phyloP scores from a whole-genome alignment of 2,797 vertebrate genomes.

The Myiotriccus ornatus region DNA sequence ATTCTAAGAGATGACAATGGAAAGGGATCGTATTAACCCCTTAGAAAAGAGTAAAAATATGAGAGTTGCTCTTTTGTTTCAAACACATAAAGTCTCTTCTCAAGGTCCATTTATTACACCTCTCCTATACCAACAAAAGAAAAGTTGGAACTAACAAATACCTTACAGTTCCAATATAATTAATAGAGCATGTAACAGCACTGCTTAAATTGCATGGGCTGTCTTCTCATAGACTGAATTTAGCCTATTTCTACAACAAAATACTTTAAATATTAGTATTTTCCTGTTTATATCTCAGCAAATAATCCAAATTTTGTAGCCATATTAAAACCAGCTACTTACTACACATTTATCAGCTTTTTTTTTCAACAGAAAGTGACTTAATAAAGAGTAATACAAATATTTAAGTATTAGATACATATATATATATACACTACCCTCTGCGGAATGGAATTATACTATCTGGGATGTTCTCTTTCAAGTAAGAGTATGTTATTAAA shows the following conservation, averaged over 20 bases:
- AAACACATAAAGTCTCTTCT: neutral
- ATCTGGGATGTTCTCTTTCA: neutral
- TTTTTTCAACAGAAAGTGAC: neutral
- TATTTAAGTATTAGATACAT: neutral
- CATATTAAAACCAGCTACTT: neutral
- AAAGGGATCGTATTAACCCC: neutral
- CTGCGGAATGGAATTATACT: constrained; percentile 10
- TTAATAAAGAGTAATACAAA: neutral
- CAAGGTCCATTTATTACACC: neutral
- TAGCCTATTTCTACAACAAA: neutral
- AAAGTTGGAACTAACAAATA: neutral
- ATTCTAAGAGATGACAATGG: neutral
- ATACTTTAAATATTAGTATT: constrained; percentile 11
- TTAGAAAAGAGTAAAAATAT: neutral
- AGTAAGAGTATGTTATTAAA: neutral
- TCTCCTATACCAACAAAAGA: neutral
- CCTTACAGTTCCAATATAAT: neutral
- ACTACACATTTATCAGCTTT: neutral
- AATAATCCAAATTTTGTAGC: neutral
- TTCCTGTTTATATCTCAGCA: neutral
- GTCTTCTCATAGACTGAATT: neutral
- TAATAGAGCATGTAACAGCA: neutral
- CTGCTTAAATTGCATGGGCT: neutral
- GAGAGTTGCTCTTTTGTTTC: neutral
- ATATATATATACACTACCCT: neutral